A percentile compares a stretch with the other conserved stretches of the same genome.
Conservation (phyloP, 2,797 vertebrate species). For the Hafferia zeledoni region DNA sequence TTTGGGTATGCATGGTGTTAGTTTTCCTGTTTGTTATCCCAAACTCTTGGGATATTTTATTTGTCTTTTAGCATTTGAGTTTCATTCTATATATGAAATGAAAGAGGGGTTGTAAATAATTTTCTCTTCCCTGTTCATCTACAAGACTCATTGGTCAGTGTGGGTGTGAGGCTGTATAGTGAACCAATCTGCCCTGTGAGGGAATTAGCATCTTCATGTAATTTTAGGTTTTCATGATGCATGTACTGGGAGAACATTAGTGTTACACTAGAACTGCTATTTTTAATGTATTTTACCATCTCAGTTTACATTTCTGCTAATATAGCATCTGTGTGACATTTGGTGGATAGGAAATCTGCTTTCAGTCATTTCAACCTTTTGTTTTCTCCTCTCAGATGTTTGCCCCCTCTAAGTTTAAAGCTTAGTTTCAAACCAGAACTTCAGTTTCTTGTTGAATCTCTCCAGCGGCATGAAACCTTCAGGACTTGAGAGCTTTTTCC, state of each 20-base stretch:
- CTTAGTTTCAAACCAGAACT: background rate
- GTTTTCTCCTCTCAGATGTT: background rate
- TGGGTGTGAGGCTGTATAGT: background rate
- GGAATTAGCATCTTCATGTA: background rate
- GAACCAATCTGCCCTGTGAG: background rate
- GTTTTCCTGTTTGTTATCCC: background rate
- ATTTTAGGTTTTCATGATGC: rapidly evolving
- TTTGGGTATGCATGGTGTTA: background rate
- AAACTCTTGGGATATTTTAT: background rate
- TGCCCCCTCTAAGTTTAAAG: background rate
- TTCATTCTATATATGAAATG: background rate
- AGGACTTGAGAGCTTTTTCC: background rate
- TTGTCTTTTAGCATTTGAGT: background rate
- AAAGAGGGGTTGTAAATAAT: background rate
- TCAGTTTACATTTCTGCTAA: background rate
- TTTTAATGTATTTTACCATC: background rate
- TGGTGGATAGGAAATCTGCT: background rate
- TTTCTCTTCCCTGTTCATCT: background rate
- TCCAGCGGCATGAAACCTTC: background rate
- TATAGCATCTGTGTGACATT: background rate
- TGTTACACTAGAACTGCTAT: background rate
- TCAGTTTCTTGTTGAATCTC: background rate
- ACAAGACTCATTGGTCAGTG: background rate
- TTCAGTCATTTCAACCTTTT: background rate
- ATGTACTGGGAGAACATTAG: background rate